These are phyloP conservation scores for Euspilapteryx auroguttella DNA, from an alignment of 2,888 invertebrate genomes.

Conservation along the genomic window DNA sequence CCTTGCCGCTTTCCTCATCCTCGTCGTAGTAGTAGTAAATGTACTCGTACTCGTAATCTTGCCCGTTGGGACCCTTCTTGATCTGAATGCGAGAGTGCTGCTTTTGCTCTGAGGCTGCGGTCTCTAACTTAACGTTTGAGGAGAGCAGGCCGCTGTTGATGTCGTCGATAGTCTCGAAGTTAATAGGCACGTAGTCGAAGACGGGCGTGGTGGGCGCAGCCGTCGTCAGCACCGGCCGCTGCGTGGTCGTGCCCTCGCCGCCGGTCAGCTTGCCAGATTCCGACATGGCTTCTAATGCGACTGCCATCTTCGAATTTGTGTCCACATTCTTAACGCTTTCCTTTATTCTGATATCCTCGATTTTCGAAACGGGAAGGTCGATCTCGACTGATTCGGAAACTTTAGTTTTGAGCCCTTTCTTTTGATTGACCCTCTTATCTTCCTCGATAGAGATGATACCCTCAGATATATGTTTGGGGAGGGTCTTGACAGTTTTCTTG, in stretches of 20 bases:
- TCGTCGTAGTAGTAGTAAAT: conserved; percentile 90
- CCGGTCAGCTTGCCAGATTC: conserved; percentile 46
- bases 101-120: conserved; percentile 69
- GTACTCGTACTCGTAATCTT: conserved; percentile 91
- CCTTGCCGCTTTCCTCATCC: conserved; percentile 64
- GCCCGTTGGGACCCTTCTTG: conserved; percentile 86
- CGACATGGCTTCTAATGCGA: conserved; percentile 45
- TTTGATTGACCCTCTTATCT: conserved; percentile 34
- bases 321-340: conserved; percentile 53
- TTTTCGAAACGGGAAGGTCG: conserved; percentile 46
- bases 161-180: conserved; percentile 51
- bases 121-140: conserved; percentile 58
- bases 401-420: conserved; percentile 38
- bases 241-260: conserved; percentile 46
- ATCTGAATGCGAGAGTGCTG: conserved; percentile 77
- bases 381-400: conserved; percentile 41
- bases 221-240: conserved; percentile 59
- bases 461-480: conserved; percentile 28
- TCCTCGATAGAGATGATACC: conserved; percentile 51
- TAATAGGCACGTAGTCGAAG: conserved; percentile 46
- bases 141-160: conserved; percentile 46
- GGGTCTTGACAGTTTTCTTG: conserved; percentile 43
- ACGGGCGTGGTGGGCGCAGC: conserved; percentile 34
- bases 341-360: conserved; percentile 46
- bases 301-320: conserved; percentile 42